Percentiles rank a stretch among this genome's conserved stretches.
phyloP scores from a whole-genome alignment of 2,113 vertebrate species.

The Gallinago paraguaiae region DNA sequence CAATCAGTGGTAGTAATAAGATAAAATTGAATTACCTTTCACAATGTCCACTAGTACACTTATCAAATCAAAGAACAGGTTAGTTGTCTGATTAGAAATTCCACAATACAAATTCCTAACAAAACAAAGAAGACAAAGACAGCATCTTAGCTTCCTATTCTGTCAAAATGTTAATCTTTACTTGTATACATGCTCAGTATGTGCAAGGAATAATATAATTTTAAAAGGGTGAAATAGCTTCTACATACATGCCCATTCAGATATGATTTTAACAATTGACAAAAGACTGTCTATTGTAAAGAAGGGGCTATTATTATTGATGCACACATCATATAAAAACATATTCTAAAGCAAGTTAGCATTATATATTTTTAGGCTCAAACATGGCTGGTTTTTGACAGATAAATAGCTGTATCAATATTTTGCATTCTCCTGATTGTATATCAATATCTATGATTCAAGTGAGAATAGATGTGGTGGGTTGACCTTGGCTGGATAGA shows the following conservation, averaged over 20 bases:
- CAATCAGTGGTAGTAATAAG: neutral
- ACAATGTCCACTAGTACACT: neutral
- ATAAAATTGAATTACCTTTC: conserved; percentile 25
- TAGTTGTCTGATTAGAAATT: neutral
- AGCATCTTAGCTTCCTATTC: conserved; percentile 7
- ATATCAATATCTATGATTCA: neutral
- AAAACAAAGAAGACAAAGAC: conserved; percentile 19
- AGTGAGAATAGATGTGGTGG: neutral
- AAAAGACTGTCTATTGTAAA: neutral
- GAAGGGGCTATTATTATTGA: neutral
- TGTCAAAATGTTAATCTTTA: neutral
- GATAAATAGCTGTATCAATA: neutral
- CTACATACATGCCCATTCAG: fast-evolving
- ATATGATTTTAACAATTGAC: neutral
- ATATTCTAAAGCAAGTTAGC: neutral
- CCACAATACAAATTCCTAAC: neutral
- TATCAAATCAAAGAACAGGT: neutral
- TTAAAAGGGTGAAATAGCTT: neutral
- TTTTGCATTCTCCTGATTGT: neutral
- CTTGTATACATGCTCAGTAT: neutral
- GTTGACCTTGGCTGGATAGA: neutral
- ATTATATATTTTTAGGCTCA: neutral
- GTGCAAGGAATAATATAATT: neutral
- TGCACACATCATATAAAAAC: neutral
- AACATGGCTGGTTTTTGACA: neutral